A percentile compares a stretch with the other conserved stretches of the same genome.
These are phyloP conservation scores for Scopus umbretta DNA, from an alignment of 2,113 vertebrate species.

Conservation along the genomic window DNA sequence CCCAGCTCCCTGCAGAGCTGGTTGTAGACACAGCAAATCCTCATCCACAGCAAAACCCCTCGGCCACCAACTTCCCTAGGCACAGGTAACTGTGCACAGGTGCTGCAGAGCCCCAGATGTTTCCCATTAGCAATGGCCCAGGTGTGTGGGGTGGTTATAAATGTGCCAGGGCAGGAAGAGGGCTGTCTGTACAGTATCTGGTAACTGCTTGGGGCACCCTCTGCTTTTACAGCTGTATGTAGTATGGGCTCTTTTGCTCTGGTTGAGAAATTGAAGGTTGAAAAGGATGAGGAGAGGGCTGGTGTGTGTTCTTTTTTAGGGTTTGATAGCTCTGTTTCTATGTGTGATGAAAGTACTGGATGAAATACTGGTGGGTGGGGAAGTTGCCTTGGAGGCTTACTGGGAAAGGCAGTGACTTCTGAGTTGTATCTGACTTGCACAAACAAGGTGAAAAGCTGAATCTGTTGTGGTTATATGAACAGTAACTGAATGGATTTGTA, in stretches of 20 bases:
- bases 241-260: background rate
- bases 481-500: background rate
- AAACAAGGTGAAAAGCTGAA: background rate
- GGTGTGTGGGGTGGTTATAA: background rate
- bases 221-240: slow-evolving; percentile 7
- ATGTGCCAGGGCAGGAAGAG: background rate
- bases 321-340: background rate
- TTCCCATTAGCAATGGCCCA: background rate
- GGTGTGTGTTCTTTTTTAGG: background rate
- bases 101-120: background rate
- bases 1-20: background rate
- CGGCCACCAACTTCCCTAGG: background rate
- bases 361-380: background rate
- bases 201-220: fast-evolving
- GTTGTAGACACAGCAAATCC: background rate
- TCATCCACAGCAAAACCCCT: background rate
- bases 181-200: background rate
- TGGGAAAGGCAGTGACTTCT: background rate
- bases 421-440: background rate
- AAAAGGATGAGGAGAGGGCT: background rate
- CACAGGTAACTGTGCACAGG: background rate
- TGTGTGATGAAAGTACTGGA: background rate
- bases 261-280: background rate
- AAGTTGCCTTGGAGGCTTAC: background rate
- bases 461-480: fast-evolving